Evolutionary conservation across 2,888 invertebrate genomes (phyloP).

Genomic region (Lepeophtheirus nordmannii): DNA sequence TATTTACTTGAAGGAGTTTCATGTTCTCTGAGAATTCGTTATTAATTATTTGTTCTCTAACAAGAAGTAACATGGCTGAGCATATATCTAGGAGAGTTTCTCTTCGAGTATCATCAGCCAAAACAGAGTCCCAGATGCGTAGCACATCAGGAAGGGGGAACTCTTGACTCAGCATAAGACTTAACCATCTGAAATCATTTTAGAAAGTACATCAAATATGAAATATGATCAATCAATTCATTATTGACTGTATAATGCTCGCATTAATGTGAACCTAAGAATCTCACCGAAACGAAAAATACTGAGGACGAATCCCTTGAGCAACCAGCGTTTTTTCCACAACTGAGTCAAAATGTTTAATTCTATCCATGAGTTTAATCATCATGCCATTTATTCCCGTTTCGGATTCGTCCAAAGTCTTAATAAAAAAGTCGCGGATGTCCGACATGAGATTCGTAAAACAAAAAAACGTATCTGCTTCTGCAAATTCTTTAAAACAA

Average conservation of each 20-base stretch:
- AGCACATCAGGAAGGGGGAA: constrained; percentile 93
- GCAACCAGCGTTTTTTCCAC: constrained; percentile 60
- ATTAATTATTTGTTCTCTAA: constrained; percentile 61
- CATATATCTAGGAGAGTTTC: constrained; percentile 80
- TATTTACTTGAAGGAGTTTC: constrained; percentile 62
- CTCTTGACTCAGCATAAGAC: constrained; percentile 85
- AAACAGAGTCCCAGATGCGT: constrained; percentile 90
- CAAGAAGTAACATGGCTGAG: constrained; percentile 85
- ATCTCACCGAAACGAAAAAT: constrained; percentile 71
- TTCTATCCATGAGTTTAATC: constrained; percentile 53
- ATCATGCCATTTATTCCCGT: constrained; percentile 83
- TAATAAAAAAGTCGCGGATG: constrained; percentile 91
- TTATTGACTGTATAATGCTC: not conserved
- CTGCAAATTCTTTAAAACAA: constrained; percentile 57
- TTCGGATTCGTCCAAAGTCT: constrained; percentile 79
- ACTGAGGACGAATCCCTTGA: constrained; percentile 82
- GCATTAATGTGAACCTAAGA: constrained; percentile 31
- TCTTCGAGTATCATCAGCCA: constrained; percentile 76
- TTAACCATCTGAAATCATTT: constrained; percentile 62
- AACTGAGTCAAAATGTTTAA: constrained; percentile 57
- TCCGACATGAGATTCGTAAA: constrained; percentile 97
- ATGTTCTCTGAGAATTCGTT: constrained; percentile 88
- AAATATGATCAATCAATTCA: too few species aligned
- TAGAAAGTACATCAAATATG: not conserved
- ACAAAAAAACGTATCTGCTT: constrained; percentile 94